Conservation (phyloP, 2,888 invertebrate species). For the Quadroppia sp. region DNA sequence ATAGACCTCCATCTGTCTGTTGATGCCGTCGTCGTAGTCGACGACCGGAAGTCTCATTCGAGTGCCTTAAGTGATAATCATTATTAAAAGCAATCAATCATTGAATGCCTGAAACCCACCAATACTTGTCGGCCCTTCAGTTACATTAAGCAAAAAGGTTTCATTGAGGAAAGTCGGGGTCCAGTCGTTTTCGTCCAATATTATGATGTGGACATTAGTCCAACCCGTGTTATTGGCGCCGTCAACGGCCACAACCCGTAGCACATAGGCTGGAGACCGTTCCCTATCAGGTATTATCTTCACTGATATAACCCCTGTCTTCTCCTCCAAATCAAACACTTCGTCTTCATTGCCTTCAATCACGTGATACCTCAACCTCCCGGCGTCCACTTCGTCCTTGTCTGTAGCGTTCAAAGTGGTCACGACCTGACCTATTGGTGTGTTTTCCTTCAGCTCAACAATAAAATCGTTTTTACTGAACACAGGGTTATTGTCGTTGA, state of each 20-base stretch:
- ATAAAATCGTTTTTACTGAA: slow-evolving; percentile 49
- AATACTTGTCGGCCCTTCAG: slow-evolving; percentile 49
- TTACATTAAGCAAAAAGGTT: slow-evolving; percentile 49
- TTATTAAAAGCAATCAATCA: slow-evolving; percentile 2
- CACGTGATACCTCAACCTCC: slow-evolving; percentile 48
- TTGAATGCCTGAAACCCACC: slow-evolving; percentile 42
- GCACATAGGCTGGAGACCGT: slow-evolving; percentile 46
- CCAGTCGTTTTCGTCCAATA: slow-evolving; percentile 49
- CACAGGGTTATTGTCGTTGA: slow-evolving; percentile 50
- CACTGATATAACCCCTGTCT: slow-evolving; percentile 48
- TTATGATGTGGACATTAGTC: slow-evolving; percentile 48
- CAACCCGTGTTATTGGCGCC: slow-evolving; percentile 49
- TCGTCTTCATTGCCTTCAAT: slow-evolving; percentile 47
- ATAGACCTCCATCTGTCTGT: slow-evolving; percentile 49
- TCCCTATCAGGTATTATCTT: slow-evolving; percentile 48
- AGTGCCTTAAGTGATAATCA: slow-evolving; percentile 32
- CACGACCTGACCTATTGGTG: slow-evolving; percentile 48
- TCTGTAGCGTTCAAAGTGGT: slow-evolving; percentile 48
- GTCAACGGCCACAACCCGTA: slow-evolving; percentile 48
- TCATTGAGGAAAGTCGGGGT: slow-evolving; percentile 49
- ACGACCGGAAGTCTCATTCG: slow-evolving; percentile 56
- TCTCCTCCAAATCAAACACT: slow-evolving; percentile 48
- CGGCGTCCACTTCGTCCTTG: slow-evolving; percentile 49
- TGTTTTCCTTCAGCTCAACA: slow-evolving; percentile 49
- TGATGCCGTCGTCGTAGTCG: slow-evolving; percentile 59